Evolutionary conservation across 2,888 invertebrate species (phyloP), one percentile per base, ranked within the genome.

Genomic region (Cotesia congregata): DNA sequence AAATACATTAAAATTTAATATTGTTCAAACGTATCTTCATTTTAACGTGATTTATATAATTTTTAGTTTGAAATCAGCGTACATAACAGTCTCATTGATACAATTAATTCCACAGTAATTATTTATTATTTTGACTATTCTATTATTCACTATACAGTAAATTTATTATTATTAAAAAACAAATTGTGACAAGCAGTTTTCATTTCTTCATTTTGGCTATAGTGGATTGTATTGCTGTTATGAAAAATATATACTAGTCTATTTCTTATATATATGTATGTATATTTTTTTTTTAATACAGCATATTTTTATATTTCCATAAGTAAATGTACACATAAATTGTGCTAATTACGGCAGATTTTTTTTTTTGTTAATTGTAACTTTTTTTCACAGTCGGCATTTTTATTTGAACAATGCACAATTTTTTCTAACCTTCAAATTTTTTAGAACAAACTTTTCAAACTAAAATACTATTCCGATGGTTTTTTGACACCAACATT

Each of bases 1-100:
- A 77, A 68, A 60, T 72, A 71, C 78, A 70, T 69, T 60, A 75
- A 75, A 67, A 65, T 76, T 79, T 30, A 30, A 30, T 30, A 30
- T 30, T 30, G 30, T 30, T 30, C 30, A 30, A 30, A 30, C 30
- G 30, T 30, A 30, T 30, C 30, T 30, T 30, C 30, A 30, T 41
- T 12, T 39, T 62, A 39, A 74, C 68, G 15, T 1, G 38, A n/a
- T 4, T 4, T 65, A 64, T 65, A 64, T 38, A 67, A 7, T 30
- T 38, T 38, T 39, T 38, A 67, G 6, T 30, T 38, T 38, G 9
- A 67, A 67, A 67, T 38, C 38, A 38, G 5, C 67, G 67, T 38
- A 67, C 30, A 67, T n/a, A 67, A 67, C 39, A 67, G n/a, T 67
- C 30, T 38, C n/a, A n/a, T 67, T 38, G 38, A 38, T 38, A 39